Evolutionary conservation across 1,140 invertebrate species (phyloP).

Genomic region (Apocrypta bakeri): DNA sequence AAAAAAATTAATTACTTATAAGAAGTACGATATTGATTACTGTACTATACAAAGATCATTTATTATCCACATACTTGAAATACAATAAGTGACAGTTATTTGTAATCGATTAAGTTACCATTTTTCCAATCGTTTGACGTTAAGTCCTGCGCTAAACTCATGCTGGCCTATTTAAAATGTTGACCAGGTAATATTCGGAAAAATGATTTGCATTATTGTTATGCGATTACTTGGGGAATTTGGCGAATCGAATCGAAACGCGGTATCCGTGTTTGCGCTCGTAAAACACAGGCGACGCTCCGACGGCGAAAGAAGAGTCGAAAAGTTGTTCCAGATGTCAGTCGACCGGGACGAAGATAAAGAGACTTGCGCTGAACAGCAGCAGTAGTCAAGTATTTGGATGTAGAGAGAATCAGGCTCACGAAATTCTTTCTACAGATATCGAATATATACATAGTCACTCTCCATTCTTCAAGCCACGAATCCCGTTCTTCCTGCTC

Average conservation of each 20-base stretch:
- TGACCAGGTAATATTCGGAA: background rate
- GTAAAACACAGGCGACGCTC: too few relatives aligned
- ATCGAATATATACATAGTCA: background rate
- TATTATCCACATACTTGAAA: too few relatives aligned
- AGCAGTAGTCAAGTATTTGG: background rate
- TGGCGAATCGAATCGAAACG: background rate
- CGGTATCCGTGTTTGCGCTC: background rate
- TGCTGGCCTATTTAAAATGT: too few relatives aligned
- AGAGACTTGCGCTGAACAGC: slow-evolving; percentile 32
- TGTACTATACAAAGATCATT: too few relatives aligned
- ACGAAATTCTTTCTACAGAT: background rate
- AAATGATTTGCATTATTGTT: background rate
- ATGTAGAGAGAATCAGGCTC: slow-evolving; percentile 1
- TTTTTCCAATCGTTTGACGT: too few relatives aligned
- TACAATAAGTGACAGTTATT: too few relatives aligned
- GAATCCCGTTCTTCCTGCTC: too few relatives aligned
- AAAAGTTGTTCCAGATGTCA: slow-evolving; percentile 56
- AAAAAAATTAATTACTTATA: too few relatives aligned
- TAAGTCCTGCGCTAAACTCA: too few relatives aligned
- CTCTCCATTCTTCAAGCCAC: too few relatives aligned
- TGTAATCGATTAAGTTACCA: too few relatives aligned
- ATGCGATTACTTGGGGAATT: background rate
- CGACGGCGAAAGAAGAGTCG: slow-evolving; percentile 39
- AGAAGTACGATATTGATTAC: too few relatives aligned
- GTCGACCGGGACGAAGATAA: slow-evolving; percentile 53